Conservation (phyloP, 2,888 invertebrate genomes). For the Epinotia demarniana region DNA sequence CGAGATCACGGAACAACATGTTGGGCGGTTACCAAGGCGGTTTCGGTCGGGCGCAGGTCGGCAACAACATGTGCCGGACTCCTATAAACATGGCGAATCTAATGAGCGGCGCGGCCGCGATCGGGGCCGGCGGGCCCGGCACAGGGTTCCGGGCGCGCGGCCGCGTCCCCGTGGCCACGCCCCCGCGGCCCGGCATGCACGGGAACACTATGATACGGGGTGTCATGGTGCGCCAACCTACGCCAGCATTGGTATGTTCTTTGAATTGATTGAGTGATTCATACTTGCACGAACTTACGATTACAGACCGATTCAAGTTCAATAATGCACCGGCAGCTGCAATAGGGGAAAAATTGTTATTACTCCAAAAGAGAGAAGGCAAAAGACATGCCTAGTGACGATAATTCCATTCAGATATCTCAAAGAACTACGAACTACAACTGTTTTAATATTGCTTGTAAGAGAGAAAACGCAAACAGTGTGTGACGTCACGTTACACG, state of each 20-base stretch:
- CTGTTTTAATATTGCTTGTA: too few relatives aligned
- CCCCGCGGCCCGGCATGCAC: conserved; percentile 59
- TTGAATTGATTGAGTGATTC: too few relatives aligned
- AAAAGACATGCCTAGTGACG: too few relatives aligned
- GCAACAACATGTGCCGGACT: conserved; percentile 63
- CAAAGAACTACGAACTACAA: too few relatives aligned
- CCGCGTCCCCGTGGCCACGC: conserved; percentile 60
- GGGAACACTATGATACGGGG: conserved; percentile 69
- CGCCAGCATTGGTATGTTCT: conserved; percentile 74
- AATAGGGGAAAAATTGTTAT: too few relatives aligned
- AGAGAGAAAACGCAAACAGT: too few relatives aligned
- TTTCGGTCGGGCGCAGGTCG: conserved; percentile 72
- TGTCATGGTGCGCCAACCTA: conserved; percentile 85
- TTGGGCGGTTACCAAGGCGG: conserved; percentile 68
- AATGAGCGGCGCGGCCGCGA: conserved; percentile 45
- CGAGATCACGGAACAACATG: conserved; percentile 66
- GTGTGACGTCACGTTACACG: too few relatives aligned
- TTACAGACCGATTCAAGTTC: too few relatives aligned
- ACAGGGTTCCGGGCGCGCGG: conserved; percentile 63
- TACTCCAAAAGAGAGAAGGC: too few relatives aligned
- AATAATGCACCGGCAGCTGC: too few relatives aligned
- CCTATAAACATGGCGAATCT: conserved; percentile 53
- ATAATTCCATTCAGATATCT: too few relatives aligned
- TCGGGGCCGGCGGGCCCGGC: conserved; percentile 47
- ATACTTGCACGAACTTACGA: too few relatives aligned